A percentile compares a stretch with the other conserved stretches of the same genome.
These are phyloP conservation scores for Oscheius myriophilus DNA, from an alignment of 2,888 invertebrate species.

Conservation along the genomic window DNA sequence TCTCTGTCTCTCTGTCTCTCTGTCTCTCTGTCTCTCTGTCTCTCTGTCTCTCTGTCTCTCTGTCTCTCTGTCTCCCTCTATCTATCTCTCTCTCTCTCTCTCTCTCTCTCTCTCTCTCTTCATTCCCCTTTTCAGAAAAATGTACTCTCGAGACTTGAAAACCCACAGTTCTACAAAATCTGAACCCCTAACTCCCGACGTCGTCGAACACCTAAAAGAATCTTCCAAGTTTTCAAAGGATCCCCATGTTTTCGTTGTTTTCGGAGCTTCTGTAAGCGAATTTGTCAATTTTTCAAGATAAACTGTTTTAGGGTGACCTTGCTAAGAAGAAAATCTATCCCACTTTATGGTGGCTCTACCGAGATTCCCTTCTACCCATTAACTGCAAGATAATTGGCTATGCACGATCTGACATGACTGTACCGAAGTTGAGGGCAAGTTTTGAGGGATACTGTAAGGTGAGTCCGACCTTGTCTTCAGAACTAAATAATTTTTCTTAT, in stretches of 20 bases:
- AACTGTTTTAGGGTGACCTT: constrained; percentile 82
- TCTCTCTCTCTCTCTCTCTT: background rate
- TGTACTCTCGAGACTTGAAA: constrained; percentile 9
- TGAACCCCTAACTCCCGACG: constrained; percentile 61
- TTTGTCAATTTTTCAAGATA: background rate
- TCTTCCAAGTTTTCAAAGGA: constrained; percentile 57
- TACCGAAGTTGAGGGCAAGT: constrained; percentile 81
- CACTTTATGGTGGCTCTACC: constrained; percentile 90
- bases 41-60: too few relatives aligned
- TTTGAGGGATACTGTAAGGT: constrained; percentile 87
- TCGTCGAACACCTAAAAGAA: constrained; percentile 60
- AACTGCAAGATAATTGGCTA: constrained; percentile 90
- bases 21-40: too few relatives aligned
- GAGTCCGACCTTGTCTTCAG: too few relatives aligned
- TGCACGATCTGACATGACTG: constrained; percentile 83
- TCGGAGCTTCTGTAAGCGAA: constrained; percentile 82
- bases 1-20: too few relatives aligned
- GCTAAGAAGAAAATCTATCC: constrained; percentile 99
- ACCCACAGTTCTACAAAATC: constrained; percentile 53
- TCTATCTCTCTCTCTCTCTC: background rate
- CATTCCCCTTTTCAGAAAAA: background rate
- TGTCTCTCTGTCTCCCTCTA: background rate
- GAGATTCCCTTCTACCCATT: constrained; percentile 88
- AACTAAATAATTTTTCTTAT: background rate
- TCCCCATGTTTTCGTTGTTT: constrained; percentile 81